These are phyloP conservation scores for Nicator chloris DNA, from an alignment of 2,113 vertebrate genomes.

Conservation along the genomic window DNA sequence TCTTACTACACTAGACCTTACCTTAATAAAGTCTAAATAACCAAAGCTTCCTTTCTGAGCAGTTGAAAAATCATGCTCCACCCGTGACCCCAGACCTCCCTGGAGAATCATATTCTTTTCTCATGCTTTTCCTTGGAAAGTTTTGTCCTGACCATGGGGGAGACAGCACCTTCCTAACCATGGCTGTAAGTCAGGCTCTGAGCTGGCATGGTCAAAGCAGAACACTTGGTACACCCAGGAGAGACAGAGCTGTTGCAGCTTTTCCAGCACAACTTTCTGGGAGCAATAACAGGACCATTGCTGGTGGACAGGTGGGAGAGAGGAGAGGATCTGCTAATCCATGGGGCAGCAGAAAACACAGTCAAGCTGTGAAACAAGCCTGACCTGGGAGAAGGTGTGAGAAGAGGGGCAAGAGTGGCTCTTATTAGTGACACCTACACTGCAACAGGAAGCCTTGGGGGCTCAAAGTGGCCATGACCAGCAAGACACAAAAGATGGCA, in stretches of 20 bases:
- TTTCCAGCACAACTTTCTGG: background rate
- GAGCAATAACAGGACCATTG: background rate
- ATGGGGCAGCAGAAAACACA: background rate
- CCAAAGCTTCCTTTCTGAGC: background rate
- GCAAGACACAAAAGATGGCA: background rate
- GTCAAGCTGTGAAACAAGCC: background rate
- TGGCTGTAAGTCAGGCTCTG: background rate
- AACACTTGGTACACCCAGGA: background rate
- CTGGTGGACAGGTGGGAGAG: background rate
- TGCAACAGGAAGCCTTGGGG: background rate
- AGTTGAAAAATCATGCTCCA: background rate
- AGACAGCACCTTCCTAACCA: background rate
- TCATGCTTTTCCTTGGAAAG: background rate
- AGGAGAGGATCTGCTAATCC: background rate
- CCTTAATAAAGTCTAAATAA: background rate
- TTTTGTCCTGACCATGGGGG: background rate
- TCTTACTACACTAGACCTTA: background rate
- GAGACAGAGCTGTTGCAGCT: background rate
- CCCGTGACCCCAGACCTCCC: background rate
- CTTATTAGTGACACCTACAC: background rate
- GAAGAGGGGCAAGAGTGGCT: background rate
- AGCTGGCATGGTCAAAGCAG: background rate
- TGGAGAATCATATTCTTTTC: background rate
- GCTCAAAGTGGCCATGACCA: background rate
- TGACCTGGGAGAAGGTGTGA: background rate